Evolutionary conservation across 2,888 invertebrate genomes (phyloP), one percentile per base, ranked within the genome.

Genomic region (Lasioglossum villosulum): DNA sequence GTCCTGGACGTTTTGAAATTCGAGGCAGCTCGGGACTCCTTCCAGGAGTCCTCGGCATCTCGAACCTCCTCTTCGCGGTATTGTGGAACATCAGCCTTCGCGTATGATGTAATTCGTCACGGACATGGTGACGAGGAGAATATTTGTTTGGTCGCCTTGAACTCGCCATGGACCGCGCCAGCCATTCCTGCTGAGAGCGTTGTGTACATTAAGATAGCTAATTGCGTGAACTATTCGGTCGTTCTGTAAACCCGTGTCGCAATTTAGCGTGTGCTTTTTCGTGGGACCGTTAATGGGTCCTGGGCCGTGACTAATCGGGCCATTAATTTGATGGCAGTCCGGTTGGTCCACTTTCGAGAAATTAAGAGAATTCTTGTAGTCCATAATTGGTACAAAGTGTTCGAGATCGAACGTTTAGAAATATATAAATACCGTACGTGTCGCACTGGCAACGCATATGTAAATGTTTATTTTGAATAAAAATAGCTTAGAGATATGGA

Each of bases 1-100:
- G 59, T 71, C 45, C 70, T 37, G 84, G 66, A 84, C 84, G 86
- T 88, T 90, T 91, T 90, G 91, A 92, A 92, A 91, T 92, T 89
- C 91, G 90, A 89, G 81, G 71, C 91, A 88, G 86, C 79, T 73
- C 77, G 71, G 66, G 77, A 79, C 71, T 78, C 48, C 78, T 76
- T 88, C 85, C 83, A 82, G 78, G 81, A 82, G 85, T 75, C 34
- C 75, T 52, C 66, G 70, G 72, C 81, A 71, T 80, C 78, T 75
- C 73, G 37, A 23, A 59, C 27, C 19, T 45, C 73, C 75, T 78
- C 37, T 89, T 89, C 88, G 86, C 74, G 89, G 90, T 89, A 89
- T 83, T 73, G 77, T 71, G 59, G 75, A 71, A 82, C 68, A 34
- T 72, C 78, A 77, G 48, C 76, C 73, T 45, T 68, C 82, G 75